Conservation (phyloP, 2,888 invertebrate genomes). For the Bombylius discolor region DNA sequence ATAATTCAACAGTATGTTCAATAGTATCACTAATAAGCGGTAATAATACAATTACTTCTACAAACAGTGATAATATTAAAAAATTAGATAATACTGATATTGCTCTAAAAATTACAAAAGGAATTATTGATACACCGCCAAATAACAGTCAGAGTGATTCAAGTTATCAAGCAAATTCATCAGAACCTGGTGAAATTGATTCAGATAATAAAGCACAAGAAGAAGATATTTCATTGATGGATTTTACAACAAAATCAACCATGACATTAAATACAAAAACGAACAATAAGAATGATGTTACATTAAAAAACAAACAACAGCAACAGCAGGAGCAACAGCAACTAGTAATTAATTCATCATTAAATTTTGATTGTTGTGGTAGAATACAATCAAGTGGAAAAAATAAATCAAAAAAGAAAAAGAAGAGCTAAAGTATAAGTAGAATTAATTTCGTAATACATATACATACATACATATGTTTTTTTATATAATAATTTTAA, state of each 20-base stretch:
- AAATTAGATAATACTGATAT: no score
- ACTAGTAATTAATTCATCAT: background rate
- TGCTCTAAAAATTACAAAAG: constrained; percentile 7
- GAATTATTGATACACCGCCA: constrained; percentile 11
- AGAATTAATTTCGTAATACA: no score
- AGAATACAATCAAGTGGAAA: constrained; percentile 21
- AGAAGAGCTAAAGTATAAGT: no score
- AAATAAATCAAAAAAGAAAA: constrained; percentile 36
- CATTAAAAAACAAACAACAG: background rate
- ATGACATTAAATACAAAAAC: background rate
- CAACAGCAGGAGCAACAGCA: background rate
- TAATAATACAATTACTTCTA: background rate
- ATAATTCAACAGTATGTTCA: constrained; percentile 14
- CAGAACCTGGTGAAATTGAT: background rate
- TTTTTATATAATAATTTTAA: no score
- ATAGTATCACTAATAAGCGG: background rate
- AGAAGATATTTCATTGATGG: background rate
- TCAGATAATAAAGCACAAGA: background rate
- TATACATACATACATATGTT: no score
- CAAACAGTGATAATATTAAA: no score
- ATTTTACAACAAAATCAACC: background rate
- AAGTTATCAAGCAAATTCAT: constrained; percentile 9
- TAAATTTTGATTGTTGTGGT: constrained; percentile 2
- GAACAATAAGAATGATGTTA: background rate
- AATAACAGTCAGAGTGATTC: constrained; percentile 13